Base-by-base conservation (phyloP, 2,797 vertebrate species). In the Oceanodroma leucorhoa region DNA sequence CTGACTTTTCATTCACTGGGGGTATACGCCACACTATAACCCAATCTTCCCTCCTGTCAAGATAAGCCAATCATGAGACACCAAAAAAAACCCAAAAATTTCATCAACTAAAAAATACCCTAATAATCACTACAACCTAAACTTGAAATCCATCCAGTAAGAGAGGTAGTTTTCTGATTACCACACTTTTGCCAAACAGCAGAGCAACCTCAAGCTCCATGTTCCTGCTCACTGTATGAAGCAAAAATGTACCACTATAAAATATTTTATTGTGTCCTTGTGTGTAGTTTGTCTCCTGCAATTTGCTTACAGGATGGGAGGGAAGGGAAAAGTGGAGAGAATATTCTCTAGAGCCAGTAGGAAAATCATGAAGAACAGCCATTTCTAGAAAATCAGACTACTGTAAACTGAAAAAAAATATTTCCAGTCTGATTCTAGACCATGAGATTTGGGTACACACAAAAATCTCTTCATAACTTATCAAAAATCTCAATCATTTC, bases 391-490 rank as follows among this genome's bases (percentile, higher is more conserved):
- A 88, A 24, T 24, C 29, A 27, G 27, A 71, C 38, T 54, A 46
- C 8, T 29, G 5, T 45, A 46, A 91, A 71, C 21, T 53, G 8
- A 41, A 80, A 87, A 87, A 87, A 82, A 79, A 34, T 8, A 64
- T 55, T 83, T 76, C 22, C n/a, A n/a, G 29, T 46, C 34, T 57
- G 27, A 73, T 43, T 51, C 32, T 54, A 89, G 53, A 72, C 34
- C 16, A 6, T 53, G 50, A 41, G 7, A 58, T 82, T 69, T 83
- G 23, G 46, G 66, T 45, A 48, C 26, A 88, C 21, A 57, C 14
- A 65, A 72, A 87, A 86, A 57, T 3, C 22, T 88, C n/a, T 69
- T 86, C 58, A n/a, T 20, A 58, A 29, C 46, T 82, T 78, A 93
- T 41, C 64, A 89, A 76, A 75, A 69, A 62, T 48, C 73, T 86